Evolutionary conservation across 2,888 invertebrate species (phyloP).

Genomic region (Apamea sordens): DNA sequence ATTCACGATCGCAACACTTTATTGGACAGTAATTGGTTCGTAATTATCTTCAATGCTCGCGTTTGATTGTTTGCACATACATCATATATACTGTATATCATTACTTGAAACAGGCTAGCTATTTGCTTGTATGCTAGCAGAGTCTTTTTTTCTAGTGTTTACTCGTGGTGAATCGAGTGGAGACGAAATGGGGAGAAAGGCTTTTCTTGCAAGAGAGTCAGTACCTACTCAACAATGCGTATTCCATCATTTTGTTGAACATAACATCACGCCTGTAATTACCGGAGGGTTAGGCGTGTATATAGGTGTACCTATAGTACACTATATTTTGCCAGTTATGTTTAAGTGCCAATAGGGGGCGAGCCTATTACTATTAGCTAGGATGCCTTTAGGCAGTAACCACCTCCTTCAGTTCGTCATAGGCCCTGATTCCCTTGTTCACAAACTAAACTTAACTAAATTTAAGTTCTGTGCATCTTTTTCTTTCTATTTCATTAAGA

Average conservation of each 20-base stretch:
- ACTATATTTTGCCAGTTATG: neutral
- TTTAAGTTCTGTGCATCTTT: too few relatives aligned
- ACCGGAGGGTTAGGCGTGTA: neutral
- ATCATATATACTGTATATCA: conserved; percentile 16
- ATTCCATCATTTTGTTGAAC: neutral
- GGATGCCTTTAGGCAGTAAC: neutral
- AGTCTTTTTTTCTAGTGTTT: conserved; percentile 1
- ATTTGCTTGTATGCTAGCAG: neutral
- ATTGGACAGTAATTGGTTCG: conserved; percentile 47
- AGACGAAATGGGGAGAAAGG: neutral
- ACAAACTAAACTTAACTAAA: too few relatives aligned
- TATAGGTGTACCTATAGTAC: neutral
- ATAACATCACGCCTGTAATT: neutral
- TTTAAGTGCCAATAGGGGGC: neutral
- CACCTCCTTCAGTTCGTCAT: neutral
- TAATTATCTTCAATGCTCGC: conserved; percentile 55
- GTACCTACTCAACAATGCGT: neutral
- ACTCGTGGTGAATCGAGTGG: neutral
- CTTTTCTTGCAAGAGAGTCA: neutral
- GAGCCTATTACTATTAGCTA: neutral
- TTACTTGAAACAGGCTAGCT: conserved; percentile 14
- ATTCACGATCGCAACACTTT: conserved; percentile 43
- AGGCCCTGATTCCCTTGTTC: too few relatives aligned
- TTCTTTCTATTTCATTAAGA: too few relatives aligned
- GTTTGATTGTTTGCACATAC: conserved; percentile 44